Conservation (phyloP, 1,140 invertebrate genomes). For the Pseudomyrmex gracilis region DNA sequence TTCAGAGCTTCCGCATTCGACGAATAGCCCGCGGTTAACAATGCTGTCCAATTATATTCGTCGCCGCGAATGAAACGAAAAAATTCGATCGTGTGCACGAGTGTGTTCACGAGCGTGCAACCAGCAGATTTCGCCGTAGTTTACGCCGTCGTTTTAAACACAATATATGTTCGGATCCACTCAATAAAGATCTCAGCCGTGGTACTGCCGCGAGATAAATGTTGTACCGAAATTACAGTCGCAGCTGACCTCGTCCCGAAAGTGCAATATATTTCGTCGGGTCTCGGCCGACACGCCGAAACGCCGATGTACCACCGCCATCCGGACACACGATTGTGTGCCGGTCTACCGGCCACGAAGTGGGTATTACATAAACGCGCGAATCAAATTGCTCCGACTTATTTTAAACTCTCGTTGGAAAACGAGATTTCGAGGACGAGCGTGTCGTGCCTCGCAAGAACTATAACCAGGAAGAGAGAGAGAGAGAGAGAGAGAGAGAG, state of each 20-base stretch:
- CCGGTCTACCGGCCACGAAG: slow-evolving; percentile 14
- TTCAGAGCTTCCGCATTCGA: background rate
- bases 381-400: slow-evolving; percentile 68
- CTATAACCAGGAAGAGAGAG: background rate
- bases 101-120: background rate
- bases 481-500: background rate
- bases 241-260: slow-evolving; percentile 75
- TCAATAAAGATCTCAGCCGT: slow-evolving; percentile 75
- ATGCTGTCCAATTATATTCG: slow-evolving; percentile 12
- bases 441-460: background rate
- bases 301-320: slow-evolving; percentile 64
- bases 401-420: background rate
- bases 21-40: too few species aligned
- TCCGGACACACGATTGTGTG: slow-evolving; percentile 64
- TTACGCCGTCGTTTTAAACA: slow-evolving; percentile 65
- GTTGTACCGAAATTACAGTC: slow-evolving; percentile 74
- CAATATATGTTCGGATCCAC: slow-evolving; percentile 71
- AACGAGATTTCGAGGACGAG: background rate
- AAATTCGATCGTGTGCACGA: slow-evolving; percentile 7
- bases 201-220: slow-evolving; percentile 73
- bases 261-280: slow-evolving; percentile 72
- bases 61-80: background rate
- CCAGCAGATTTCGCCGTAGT: slow-evolving; percentile 32
- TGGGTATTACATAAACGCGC: slow-evolving; percentile 61
- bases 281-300: slow-evolving; percentile 65